Conservation (phyloP, 2,797 vertebrate genomes). For the Moxostoma hubbsi region DNA sequence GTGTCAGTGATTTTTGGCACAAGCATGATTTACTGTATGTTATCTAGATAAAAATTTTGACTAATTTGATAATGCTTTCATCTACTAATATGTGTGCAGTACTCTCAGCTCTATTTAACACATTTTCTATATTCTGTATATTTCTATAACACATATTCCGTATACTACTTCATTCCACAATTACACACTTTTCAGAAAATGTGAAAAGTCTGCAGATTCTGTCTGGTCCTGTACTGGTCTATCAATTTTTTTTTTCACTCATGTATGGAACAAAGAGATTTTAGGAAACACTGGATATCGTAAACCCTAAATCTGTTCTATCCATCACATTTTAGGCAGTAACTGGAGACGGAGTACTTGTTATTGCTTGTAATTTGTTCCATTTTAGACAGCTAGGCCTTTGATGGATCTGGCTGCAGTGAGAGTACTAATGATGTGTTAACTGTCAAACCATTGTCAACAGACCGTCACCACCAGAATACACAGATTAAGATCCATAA, state of each 20-base stretch:
- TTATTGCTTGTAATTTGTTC: conserved; percentile 21
- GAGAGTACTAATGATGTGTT: conserved; percentile 39
- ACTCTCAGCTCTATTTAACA: conserved; percentile 11
- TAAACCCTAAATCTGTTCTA: background rate
- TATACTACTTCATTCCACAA: too few species aligned
- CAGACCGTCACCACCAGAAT: conserved; percentile 23
- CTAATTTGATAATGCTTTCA: conserved; percentile 1
- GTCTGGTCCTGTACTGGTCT: background rate
- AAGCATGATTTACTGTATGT: too few species aligned
- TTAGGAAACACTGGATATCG: conserved; percentile 4
- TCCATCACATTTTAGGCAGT: conserved; percentile 18
- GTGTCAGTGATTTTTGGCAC: too few species aligned
- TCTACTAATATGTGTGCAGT: conserved; percentile 3
- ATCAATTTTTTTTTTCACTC: background rate
- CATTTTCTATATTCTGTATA: too few species aligned
- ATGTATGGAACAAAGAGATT: background rate
- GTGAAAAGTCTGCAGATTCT: background rate
- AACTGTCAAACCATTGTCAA: conserved; percentile 30
- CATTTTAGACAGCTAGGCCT: conserved; percentile 20
- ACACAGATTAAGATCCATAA: background rate
- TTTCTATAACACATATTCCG: too few species aligned
- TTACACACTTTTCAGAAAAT: background rate
- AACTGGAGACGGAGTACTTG: conserved; percentile 25
- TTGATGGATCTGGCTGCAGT: conserved; percentile 29
- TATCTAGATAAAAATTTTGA: too few species aligned